Conservation (phyloP, 2,113 vertebrate species). For the Bujurquina vittata region DNA sequence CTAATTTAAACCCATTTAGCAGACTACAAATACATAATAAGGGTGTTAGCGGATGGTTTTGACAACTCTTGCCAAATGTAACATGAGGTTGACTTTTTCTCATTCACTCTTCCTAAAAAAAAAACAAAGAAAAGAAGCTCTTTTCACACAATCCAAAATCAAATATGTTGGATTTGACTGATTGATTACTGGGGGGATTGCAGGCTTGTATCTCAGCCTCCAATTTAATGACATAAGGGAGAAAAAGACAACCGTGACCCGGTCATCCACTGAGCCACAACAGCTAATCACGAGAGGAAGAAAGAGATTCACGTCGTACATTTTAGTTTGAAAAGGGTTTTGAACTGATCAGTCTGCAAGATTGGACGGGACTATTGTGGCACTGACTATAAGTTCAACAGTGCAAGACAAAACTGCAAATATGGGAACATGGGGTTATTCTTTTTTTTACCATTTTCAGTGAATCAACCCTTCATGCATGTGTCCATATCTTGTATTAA, state of each 20-base stretch:
- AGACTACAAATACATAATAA: neutral
- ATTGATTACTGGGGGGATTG: neutral
- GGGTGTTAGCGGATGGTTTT: neutral
- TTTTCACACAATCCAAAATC: neutral
- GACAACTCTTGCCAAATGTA: neutral
- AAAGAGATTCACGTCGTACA: neutral
- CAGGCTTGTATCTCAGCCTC: neutral
- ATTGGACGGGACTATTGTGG: neutral
- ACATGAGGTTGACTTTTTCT: neutral
- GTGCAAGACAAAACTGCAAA: neutral
- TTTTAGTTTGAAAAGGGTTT: too few species aligned
- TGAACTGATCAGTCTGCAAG: too few species aligned
- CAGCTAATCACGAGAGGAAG: too few species aligned
- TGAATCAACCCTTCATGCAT: neutral
- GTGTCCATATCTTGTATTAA: neutral
- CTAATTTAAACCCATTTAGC: slow-evolving; percentile 19
- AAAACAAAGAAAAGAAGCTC: neutral
- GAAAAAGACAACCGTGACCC: neutral
- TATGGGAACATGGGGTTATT: neutral
- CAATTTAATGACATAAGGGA: neutral
- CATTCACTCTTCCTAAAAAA: neutral
- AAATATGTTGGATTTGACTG: neutral
- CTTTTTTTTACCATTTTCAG: neutral
- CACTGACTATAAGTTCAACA: neutral
- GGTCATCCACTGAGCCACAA: too few species aligned